These are phyloP conservation scores for Hydraecia micacea DNA, from an alignment of 2,888 invertebrate genomes.

Conservation along the genomic window DNA sequence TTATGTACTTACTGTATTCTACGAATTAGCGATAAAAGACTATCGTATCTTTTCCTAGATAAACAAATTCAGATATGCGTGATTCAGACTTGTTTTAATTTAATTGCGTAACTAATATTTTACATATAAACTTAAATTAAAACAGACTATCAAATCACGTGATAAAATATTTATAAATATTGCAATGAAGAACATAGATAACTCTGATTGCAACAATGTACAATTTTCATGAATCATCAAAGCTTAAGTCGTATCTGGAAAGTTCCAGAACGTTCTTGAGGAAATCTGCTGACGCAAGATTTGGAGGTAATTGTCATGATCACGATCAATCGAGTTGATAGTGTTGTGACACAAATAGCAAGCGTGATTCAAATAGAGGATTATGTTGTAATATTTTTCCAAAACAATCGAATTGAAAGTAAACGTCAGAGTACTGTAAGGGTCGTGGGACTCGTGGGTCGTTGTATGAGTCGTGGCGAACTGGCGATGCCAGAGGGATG, in stretches of 20 bases:
- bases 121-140: constrained; percentile 2
- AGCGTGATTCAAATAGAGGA: background rate
- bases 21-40: constrained; percentile 27
- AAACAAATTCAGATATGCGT: constrained; percentile 4
- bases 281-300: constrained; percentile 24
- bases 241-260: background rate
- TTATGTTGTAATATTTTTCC: background rate
- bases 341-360: background rate
- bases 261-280: constrained; percentile 31
- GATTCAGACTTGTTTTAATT: constrained; percentile 16
- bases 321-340: constrained; percentile 28
- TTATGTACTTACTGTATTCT: constrained; percentile 23
- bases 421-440: background rate
- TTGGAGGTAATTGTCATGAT: constrained; percentile 9
- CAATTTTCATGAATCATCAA: background rate
- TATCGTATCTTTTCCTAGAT: constrained; percentile 37
- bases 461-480: too few species aligned
- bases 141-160: constrained; percentile 15
- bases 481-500: background rate
- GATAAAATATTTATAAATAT: constrained; percentile 22
- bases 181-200: constrained; percentile 12
- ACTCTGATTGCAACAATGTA: background rate
- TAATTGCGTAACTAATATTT: constrained; percentile 27
- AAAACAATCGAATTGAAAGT: background rate
- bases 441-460: background rate